These are phyloP conservation scores for Drosophila littoralis DNA, from an alignment of 1,140 invertebrate genomes.

Conservation along the genomic window DNA sequence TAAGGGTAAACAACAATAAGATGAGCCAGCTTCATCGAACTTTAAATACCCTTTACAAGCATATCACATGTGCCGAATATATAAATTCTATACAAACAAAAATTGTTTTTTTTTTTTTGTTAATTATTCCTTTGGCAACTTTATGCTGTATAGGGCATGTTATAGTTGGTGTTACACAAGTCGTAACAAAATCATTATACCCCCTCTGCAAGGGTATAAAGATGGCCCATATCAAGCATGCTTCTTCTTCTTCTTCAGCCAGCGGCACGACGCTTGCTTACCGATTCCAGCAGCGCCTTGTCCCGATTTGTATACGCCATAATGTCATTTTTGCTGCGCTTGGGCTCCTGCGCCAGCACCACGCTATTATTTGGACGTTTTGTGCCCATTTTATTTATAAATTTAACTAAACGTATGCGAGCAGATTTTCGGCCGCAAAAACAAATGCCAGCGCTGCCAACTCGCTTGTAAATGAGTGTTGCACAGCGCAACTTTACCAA, in stretches of 20 bases:
- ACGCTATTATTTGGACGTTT: constrained; percentile 85
- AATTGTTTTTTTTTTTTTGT: too few species aligned
- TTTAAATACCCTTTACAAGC: too few species aligned
- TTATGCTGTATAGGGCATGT: too few species aligned
- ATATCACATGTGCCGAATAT: too few species aligned
- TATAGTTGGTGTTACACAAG: too few species aligned
- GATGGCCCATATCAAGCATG: neutral
- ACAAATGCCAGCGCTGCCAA: constrained; percentile 49
- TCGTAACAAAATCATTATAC: too few species aligned
- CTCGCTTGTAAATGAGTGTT: constrained; percentile 5
- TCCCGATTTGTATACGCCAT: constrained; percentile 80
- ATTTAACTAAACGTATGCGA: constrained; percentile 26
- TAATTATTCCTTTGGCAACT: too few species aligned
- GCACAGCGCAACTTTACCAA: neutral
- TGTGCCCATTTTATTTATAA: constrained; percentile 54
- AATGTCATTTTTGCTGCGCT: constrained; percentile 88
- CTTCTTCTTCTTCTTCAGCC: constrained; percentile 31
- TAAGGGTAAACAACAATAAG: neutral
- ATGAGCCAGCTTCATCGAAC: neutral
- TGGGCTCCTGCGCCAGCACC: constrained; percentile 87
- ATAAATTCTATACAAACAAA: too few species aligned
- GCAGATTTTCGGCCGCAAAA: constrained; percentile 31
- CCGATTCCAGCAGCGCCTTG: constrained; percentile 80
- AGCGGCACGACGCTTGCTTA: constrained; percentile 42
- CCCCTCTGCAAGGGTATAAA: neutral